Evolutionary conservation across 35 echinoderm and acorn worm genomes (phyloP).

Genomic region (Apostichopus californicus): DNA sequence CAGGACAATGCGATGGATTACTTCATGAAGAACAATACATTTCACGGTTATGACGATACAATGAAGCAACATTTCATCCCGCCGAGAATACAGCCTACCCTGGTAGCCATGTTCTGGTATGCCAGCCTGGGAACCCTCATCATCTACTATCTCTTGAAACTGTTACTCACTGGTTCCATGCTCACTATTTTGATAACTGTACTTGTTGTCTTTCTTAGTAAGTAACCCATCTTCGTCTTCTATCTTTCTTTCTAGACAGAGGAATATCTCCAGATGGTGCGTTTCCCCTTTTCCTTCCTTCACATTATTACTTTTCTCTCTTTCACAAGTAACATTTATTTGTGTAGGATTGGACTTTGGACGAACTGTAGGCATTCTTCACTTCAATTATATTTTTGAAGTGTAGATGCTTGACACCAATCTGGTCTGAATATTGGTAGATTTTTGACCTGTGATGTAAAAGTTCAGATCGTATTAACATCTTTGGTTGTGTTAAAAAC

Average conservation of each 20-base stretch:
- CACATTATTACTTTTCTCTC: no score
- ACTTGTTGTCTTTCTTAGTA: constrained; percentile 15
- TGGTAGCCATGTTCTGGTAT: constrained; percentile 43
- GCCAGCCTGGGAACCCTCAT: background rate
- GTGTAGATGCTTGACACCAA: no score
- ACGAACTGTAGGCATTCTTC: no score
- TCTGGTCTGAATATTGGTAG: no score
- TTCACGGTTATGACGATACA: constrained; percentile 14
- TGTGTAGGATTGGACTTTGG: no score
- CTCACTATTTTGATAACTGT: background rate
- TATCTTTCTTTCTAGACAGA: background rate
- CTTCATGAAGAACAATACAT: constrained; percentile 15
- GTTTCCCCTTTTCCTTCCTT: background rate
- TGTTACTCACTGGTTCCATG: constrained; percentile 4
- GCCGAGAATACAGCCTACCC: constrained; percentile 23
- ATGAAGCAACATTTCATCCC: constrained; percentile 30
- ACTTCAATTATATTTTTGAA: no score
- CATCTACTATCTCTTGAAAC: constrained; percentile 11
- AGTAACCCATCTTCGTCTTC: background rate
- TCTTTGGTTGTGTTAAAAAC: no score
- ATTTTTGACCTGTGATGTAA: no score
- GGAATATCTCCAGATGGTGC: no score
- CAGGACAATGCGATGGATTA: constrained; percentile 29
- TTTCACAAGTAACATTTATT: no score
- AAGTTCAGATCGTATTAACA: no score